These are phyloP conservation scores for Carposina sasakii DNA, from an alignment of 1,140 invertebrate genomes.

Conservation along the genomic window DNA sequence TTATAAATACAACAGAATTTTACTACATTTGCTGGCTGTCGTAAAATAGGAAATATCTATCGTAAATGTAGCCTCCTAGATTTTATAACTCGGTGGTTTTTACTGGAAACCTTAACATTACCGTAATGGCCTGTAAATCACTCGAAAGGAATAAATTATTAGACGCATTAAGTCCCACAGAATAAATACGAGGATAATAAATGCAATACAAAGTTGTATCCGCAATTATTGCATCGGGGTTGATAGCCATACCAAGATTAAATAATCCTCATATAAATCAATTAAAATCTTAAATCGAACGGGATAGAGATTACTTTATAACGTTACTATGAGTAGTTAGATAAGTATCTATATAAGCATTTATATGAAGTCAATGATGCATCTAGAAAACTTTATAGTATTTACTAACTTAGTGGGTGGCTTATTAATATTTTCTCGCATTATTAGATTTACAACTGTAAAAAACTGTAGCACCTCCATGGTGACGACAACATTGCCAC, in stretches of 20 bases:
- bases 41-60: conserved; percentile 35
- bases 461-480: no score
- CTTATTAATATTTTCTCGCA: no score
- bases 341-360: no score
- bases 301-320: no score
- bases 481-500: conserved; percentile 30
- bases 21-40: conserved; percentile 33
- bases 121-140: conserved; percentile 50
- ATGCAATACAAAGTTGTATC: conserved; percentile 35
- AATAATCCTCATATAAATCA: no score
- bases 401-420: no score
- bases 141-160: conserved; percentile 50
- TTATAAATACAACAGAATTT: conserved; percentile 29
- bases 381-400: no score
- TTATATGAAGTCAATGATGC: no score
- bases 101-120: conserved; percentile 39
- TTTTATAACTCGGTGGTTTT: conserved; percentile 42
- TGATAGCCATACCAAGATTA: no score
- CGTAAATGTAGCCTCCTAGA: conserved; percentile 37
- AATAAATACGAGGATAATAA: conserved; percentile 39
- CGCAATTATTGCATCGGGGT: not conserved
- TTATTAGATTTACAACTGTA: no score
- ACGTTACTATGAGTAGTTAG: no score
- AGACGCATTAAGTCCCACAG: conserved; percentile 36
- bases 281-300: no score